phyloP scores from a whole-genome alignment of 2,888 invertebrate genomes.

The Heliconius hortense region DNA sequence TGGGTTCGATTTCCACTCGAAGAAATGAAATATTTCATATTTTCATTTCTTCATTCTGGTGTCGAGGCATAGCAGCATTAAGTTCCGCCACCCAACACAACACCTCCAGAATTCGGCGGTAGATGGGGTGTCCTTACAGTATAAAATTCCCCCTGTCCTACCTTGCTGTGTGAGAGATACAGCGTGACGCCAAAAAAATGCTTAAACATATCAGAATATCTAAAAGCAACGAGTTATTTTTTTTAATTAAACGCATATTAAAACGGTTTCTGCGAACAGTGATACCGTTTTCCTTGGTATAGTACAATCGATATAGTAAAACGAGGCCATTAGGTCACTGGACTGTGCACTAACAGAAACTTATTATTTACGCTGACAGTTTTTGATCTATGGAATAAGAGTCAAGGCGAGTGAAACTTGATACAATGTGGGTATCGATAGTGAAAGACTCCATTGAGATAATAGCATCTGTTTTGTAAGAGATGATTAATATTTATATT shows the following conservation, averaged over 20 bases:
- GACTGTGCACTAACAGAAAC: constrained; percentile 42
- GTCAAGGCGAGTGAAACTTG: constrained; percentile 38
- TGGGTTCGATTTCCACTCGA: no score
- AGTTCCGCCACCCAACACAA: no score
- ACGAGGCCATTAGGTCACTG: constrained; percentile 62
- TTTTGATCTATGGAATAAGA: constrained; percentile 33
- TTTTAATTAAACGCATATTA: constrained; percentile 18
- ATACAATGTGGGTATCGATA: constrained; percentile 23
- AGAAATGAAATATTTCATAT: no score
- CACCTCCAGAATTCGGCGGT: no score
- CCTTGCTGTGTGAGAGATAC: no score
- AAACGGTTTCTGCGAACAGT: constrained; percentile 29
- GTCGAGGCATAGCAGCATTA: no score
- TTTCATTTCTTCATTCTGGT: no score
- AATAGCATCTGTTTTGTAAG: constrained; percentile 13
- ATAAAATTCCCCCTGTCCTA: no score
- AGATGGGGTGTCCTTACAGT: no score
- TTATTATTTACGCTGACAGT: constrained; percentile 33
- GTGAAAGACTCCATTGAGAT: constrained; percentile 32
- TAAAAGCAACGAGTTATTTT: background rate
- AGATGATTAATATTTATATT: background rate
- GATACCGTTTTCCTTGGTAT: constrained; percentile 29
- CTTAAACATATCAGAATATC: background rate
- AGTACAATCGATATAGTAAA: constrained; percentile 62
- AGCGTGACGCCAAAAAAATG: no score